Conservation (phyloP, 2,888 invertebrate species). For the Stenotaenia linearis region DNA sequence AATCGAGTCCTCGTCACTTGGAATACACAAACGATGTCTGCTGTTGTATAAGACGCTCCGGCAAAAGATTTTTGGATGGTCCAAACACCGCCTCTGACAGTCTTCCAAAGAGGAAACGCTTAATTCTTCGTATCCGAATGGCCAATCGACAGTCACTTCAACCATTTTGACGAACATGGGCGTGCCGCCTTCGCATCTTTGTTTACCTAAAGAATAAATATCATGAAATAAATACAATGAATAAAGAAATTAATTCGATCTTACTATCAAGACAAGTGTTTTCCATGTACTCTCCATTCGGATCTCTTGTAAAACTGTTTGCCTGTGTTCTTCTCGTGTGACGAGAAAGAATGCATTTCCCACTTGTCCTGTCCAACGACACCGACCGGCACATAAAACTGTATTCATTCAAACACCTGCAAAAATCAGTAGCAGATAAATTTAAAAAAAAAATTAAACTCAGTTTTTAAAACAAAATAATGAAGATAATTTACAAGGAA, state of each 20-base stretch:
- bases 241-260: no score
- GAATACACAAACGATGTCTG: slow-evolving; percentile 75
- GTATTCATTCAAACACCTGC: slow-evolving; percentile 75
- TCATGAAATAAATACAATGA: no score
- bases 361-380: slow-evolving; percentile 69
- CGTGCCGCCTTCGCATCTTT: slow-evolving; percentile 75
- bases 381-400: slow-evolving; percentile 83
- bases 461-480: no score
- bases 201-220: not conserved
- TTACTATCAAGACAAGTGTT: slow-evolving; percentile 83
- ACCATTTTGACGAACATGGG: slow-evolving; percentile 85
- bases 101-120: slow-evolving; percentile 79
- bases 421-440: slow-evolving; percentile 32
- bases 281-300: slow-evolving; percentile 82
- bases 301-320: slow-evolving; percentile 74
- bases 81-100: slow-evolving; percentile 77
- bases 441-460: not conserved
- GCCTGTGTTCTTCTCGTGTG: slow-evolving; percentile 82
- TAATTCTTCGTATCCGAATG: slow-evolving; percentile 81
- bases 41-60: slow-evolving; percentile 85
- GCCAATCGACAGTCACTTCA: slow-evolving; percentile 77
- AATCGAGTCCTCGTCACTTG: slow-evolving; percentile 84
- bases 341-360: slow-evolving; percentile 72
- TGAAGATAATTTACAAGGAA: not conserved
- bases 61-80: slow-evolving; percentile 57